These are phyloP conservation scores for Hiodon tergisus DNA, from an alignment of 2,113 vertebrate species.

Conservation along the genomic window DNA sequence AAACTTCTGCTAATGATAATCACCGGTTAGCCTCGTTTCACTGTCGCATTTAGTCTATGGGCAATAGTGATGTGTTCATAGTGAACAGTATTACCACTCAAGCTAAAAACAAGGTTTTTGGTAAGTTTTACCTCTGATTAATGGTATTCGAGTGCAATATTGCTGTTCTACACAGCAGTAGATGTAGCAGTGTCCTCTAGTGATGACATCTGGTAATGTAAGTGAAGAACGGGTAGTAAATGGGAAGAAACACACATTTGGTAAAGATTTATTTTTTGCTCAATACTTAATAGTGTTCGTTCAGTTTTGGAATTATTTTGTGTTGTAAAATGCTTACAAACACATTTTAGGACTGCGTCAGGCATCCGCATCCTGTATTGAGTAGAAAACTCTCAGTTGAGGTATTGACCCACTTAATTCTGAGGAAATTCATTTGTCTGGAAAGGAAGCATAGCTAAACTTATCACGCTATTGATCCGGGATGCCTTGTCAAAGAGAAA, in stretches of 20 bases:
- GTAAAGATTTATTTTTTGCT: neutral
- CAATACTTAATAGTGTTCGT: too few relatives aligned
- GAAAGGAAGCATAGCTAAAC: neutral
- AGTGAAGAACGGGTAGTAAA: neutral
- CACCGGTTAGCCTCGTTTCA: neutral
- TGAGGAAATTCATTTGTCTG: slow-evolving; percentile 12
- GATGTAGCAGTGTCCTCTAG: slow-evolving; percentile 14
- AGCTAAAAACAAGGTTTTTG: too few relatives aligned
- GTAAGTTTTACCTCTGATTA: neutral
- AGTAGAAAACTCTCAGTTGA: neutral
- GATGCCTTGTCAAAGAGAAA: slow-evolving; percentile 3
- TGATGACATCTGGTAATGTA: neutral
- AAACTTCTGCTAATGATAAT: neutral
- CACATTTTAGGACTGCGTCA: neutral
- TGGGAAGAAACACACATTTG: neutral
- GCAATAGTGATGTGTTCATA: too few relatives aligned
- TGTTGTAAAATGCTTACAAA: neutral
- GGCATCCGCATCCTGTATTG: neutral
- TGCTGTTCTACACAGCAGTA: neutral
- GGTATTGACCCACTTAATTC: slow-evolving; percentile 1
- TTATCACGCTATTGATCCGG: slow-evolving; percentile 1
- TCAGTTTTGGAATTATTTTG: too few relatives aligned
- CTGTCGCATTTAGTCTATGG: neutral
- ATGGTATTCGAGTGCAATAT: neutral
- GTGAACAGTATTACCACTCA: too few relatives aligned